Conservation (phyloP, 2,797 vertebrate species). For the Thunnus albacares region DNA sequence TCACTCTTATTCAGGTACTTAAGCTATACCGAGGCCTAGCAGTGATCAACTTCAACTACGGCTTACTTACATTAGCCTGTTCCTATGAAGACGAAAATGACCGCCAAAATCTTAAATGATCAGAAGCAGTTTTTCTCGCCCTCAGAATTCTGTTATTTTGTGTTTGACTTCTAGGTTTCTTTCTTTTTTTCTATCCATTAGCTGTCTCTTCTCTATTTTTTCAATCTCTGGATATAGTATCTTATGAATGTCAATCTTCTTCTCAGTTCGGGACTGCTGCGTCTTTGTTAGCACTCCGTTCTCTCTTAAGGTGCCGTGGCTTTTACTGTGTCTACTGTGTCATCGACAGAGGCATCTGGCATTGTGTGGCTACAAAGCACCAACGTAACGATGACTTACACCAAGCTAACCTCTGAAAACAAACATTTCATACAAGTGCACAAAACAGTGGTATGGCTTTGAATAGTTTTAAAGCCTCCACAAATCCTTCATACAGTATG, state of each 20-base stretch:
- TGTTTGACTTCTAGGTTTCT: conserved; percentile 30
- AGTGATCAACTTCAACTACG: conserved; percentile 85
- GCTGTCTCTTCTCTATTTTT: conserved; percentile 26
- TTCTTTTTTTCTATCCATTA: conserved; percentile 26
- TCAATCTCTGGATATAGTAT: conserved; percentile 31
- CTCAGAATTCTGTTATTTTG: conserved; percentile 34
- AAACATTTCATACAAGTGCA: conserved; percentile 51
- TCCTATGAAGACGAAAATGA: conserved; percentile 42
- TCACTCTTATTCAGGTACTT: conserved; percentile 98
- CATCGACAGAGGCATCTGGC: conserved; percentile 9
- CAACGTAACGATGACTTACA: conserved; percentile 30
- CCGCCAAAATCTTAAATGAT: conserved; percentile 35
- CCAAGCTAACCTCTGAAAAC: conserved; percentile 48
- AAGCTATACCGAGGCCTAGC: conserved; percentile 93
- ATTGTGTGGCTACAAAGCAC: conserved; percentile 37
- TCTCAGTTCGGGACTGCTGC: conserved; percentile 87
- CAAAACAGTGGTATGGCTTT: conserved; percentile 43
- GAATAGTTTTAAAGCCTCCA: conserved; percentile 13
- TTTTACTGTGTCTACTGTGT: conserved; percentile 77
- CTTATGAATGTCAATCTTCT: conserved; percentile 93
- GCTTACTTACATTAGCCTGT: conserved; percentile 43
- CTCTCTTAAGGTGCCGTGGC: conserved; percentile 83
- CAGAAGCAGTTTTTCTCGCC: conserved; percentile 38
- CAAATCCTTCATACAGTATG: conserved; percentile 13
- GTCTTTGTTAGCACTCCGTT: conserved; percentile 45